Base-by-base conservation (phyloP, 1,140 invertebrate genomes). In the Pristionchus pacificus region DNA sequence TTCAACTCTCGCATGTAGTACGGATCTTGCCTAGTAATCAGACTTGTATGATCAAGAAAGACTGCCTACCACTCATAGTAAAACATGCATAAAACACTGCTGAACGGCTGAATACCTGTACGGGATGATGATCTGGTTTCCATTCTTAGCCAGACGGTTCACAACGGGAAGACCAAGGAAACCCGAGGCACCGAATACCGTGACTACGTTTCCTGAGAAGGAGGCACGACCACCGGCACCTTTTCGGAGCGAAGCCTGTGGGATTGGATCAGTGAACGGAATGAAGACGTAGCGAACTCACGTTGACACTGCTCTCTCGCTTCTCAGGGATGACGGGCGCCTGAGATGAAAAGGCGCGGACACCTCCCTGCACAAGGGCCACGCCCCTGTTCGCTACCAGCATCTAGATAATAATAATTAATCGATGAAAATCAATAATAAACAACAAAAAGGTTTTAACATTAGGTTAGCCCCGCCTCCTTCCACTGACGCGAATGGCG, bases 151-250 rank as follows among this genome's bases (percentile, higher is more conserved):
- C 30, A 99, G 85, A 81, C 89, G 89, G 81, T 95, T 96, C 78
- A 91, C 90, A 24, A 98, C 87, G 86, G 90, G 89, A 65, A 88
- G 85, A 0, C 95, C 96, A 6, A 97, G 82, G 79, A 93, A 93
- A 13, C 96, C 96, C 65, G 88, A 90, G 57, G 88, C 88, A 33
- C 96, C 96, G 86, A 98, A 98, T 1, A 99, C 90, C n/a, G 96
- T 98, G 13, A 92, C 93, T 2, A 98, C 92, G 71, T 92, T 89
- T 0, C 97, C 96, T 87, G 91, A 98, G 82, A 98, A 98, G 79
- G 93, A 96, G 74, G 91, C 91, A 28, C 96, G 89, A 38, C 95
- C 95, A 38, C 95, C 95, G 29, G 78, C 59, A 6, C 70, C 70
- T 28, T 67, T 67, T n/a, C 65, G 65, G 19, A 67, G 38, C 6